Percentiles rank a stretch among this genome's conserved stretches.
phyloP scores from a whole-genome alignment of 2,888 invertebrate genomes.

The Lochmaea capreae region DNA sequence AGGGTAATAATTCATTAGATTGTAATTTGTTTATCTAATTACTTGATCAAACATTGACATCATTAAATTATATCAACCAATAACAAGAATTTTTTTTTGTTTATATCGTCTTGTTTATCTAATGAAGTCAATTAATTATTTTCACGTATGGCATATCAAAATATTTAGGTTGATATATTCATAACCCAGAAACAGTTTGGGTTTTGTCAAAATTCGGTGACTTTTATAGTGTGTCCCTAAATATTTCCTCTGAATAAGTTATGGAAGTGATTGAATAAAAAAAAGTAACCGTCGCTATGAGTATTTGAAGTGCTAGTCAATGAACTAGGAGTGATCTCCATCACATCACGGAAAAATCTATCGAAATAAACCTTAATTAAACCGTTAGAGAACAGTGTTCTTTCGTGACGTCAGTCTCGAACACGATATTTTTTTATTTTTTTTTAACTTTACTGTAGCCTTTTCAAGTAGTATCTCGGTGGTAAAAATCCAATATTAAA shows the following conservation, averaged over 20 bases:
- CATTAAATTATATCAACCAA: slow-evolving; percentile 40
- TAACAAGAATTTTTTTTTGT: slow-evolving; percentile 32
- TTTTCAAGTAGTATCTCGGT: slow-evolving; percentile 38
- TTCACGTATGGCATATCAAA: slow-evolving; percentile 10
- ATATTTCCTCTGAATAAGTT: no score
- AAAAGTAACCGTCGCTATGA: neutral
- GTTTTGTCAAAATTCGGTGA: slow-evolving; percentile 1
- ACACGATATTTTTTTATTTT: slow-evolving; percentile 23
- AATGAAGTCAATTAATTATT: slow-evolving; percentile 32
- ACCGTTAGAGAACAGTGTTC: slow-evolving; percentile 38
- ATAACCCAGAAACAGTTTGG: neutral
- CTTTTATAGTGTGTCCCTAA: neutral
- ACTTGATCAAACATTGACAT: slow-evolving; percentile 41
- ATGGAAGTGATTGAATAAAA: no score
- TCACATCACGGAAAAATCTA: slow-evolving; percentile 16
- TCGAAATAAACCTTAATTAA: slow-evolving; percentile 36
- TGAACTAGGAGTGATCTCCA: slow-evolving; percentile 16
- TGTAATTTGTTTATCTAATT: slow-evolving; percentile 46
- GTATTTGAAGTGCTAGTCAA: slow-evolving; percentile 13
- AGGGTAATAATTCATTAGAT: slow-evolving; percentile 42
- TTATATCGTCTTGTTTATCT: slow-evolving; percentile 30
- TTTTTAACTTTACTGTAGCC: slow-evolving; percentile 15
- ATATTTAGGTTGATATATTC: neutral
- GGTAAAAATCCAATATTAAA: slow-evolving; percentile 47
- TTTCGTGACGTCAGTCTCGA: slow-evolving; percentile 32